These are phyloP conservation scores for Alcedo atthis DNA, from an alignment of 2,797 vertebrate genomes.

Conservation along the genomic window DNA sequence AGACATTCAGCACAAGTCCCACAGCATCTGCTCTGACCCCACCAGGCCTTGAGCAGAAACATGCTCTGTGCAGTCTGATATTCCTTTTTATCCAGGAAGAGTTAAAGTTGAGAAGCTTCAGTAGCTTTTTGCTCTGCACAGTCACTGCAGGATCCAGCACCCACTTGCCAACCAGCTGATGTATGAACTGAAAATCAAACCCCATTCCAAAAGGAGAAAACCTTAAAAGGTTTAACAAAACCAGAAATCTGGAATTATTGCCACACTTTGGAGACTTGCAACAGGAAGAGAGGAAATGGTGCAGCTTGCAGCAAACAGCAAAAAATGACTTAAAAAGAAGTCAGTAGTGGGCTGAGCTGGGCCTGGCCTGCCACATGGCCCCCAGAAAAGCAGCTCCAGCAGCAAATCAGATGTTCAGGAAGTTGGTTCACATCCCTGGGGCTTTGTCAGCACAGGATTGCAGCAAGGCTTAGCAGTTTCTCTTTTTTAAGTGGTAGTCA, in stretches of 20 bases:
- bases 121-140: not conserved
- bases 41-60: not conserved
- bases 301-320: not conserved
- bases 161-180: not conserved
- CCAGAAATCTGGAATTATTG: not conserved
- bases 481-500: not conserved
- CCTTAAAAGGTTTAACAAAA: not conserved
- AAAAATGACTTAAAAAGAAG: not conserved
- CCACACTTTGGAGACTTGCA: not conserved
- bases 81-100: not conserved
- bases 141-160: not conserved
- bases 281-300: not conserved
- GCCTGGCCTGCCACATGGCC: not conserved
- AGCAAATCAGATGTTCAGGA: constrained; percentile 54
- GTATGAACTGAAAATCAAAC: not conserved
- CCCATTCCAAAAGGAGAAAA: not conserved
- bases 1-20: not conserved
- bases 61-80: not conserved
- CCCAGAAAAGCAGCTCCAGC: not conserved
- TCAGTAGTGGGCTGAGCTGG: not conserved
- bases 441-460: not conserved
- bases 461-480: not conserved
- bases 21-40: not conserved
- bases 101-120: not conserved
- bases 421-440: not conserved